phyloP scores from a whole-genome alignment of 2,888 invertebrate species.

The Cataglyphis rosenhaueri region DNA sequence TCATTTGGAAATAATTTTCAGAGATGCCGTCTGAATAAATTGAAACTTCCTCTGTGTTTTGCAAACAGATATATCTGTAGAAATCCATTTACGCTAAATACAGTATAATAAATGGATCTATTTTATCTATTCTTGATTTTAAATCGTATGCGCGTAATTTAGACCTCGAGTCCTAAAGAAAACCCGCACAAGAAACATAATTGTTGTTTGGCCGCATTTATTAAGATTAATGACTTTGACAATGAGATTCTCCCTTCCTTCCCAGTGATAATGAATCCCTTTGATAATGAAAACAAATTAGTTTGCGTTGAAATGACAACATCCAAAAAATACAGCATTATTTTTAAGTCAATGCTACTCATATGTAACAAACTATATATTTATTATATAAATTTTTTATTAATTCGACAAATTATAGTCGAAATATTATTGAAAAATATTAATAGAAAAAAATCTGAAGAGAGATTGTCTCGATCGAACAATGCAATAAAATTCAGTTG shows the following conservation, averaged over 20 bases:
- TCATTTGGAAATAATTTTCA: conserved; percentile 23
- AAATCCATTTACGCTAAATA: conserved; percentile 35
- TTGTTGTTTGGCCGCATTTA: conserved; percentile 40
- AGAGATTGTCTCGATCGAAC: neutral
- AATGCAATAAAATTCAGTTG: conserved; percentile 11
- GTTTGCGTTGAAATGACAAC: conserved; percentile 4
- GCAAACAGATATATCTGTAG: conserved; percentile 26
- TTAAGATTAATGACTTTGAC: conserved; percentile 59
- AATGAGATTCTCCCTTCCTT: conserved; percentile 25
- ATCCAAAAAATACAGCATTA: conserved; percentile 5
- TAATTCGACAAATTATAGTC: neutral
- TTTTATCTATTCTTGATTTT: conserved; percentile 29
- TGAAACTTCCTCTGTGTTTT: conserved; percentile 18
- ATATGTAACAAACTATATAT: neutral
- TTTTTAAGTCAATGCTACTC: conserved; percentile 9
- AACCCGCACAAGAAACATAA: conserved; percentile 19
- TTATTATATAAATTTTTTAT: neutral
- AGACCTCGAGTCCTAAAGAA: neutral
- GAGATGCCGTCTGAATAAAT: conserved; percentile 27
- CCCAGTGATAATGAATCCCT: neutral
- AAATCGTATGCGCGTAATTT: conserved; percentile 25
- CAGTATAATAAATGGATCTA: conserved; percentile 28
- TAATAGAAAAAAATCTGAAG: neutral
- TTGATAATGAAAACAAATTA: conserved; percentile 37
- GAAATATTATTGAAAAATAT: neutral